These are phyloP conservation scores for Campylomormyrus tamandua DNA, from an alignment of 2,113 vertebrate genomes.

Conservation along the genomic window DNA sequence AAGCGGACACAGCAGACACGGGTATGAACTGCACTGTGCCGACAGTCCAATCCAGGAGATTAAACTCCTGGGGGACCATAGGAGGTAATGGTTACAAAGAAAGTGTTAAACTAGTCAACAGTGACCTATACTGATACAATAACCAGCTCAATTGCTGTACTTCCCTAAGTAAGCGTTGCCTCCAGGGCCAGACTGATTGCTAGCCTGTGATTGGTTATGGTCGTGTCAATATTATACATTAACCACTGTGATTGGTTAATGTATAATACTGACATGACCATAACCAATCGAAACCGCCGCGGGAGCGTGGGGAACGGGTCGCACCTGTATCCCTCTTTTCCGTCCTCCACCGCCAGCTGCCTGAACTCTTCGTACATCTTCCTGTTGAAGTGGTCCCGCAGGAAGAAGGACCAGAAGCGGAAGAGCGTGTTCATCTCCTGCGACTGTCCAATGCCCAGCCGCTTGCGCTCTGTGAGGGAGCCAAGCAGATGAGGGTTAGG, in stretches of 20 bases:
- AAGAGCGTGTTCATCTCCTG: conserved; percentile 99
- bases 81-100: background rate
- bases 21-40: background rate
- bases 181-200: background rate
- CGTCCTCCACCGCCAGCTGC: conserved; percentile 89
- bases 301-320: background rate
- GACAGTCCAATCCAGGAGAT: background rate
- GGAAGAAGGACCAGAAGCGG: conserved; percentile 98
- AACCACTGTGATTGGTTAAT: background rate
- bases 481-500: background rate
- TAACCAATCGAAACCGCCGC: background rate
- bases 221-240: background rate
- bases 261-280: no score
- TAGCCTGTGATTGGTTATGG: background rate
- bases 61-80: background rate
- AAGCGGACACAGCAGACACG: background rate
- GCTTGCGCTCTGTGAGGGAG: conserved; percentile 75
- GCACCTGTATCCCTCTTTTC: conserved; percentile 94
- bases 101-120: background rate
- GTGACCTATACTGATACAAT: background rate
- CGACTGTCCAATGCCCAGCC: conserved; percentile 93
- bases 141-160: background rate
- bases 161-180: background rate
- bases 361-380: conserved; percentile 98
- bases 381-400: conserved; percentile 96